Percentiles rank a stretch among this genome's conserved stretches.
Conservation (phyloP, 2,888 invertebrate species). For the Muschampia plurimacula region DNA sequence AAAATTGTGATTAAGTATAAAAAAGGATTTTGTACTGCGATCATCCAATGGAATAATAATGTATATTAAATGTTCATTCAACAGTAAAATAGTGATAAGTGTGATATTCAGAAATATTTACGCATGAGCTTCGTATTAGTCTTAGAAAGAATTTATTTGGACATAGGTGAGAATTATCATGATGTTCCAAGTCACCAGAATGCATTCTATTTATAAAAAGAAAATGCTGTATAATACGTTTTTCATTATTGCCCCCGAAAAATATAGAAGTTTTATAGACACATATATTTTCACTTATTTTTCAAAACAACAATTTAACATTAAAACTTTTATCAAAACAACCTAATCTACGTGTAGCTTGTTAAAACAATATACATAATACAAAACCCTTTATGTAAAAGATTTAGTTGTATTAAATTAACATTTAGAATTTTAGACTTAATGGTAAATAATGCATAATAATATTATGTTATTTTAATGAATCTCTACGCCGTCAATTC, state of each 20-base stretch:
- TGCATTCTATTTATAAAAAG: slow-evolving; percentile 4
- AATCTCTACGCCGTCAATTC: slow-evolving; percentile 85
- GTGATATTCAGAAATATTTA: slow-evolving; percentile 16
- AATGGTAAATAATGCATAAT: slow-evolving; percentile 67
- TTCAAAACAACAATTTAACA: background rate
- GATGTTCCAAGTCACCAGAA: slow-evolving; percentile 42
- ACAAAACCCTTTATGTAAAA: slow-evolving; percentile 11
- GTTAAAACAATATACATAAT: background rate
- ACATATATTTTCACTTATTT: background rate
- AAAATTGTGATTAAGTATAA: background rate
- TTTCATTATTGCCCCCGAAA: background rate
- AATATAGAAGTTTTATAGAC: background rate
- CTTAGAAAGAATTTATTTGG: slow-evolving; percentile 57
- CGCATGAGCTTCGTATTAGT: slow-evolving; percentile 29
- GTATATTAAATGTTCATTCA: background rate
- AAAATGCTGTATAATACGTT: background rate
- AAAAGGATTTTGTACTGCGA: background rate
- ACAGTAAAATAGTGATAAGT: background rate
- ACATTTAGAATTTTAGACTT: slow-evolving; percentile 62
- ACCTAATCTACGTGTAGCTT: background rate
- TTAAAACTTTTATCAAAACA: background rate
- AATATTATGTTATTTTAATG: slow-evolving; percentile 65
- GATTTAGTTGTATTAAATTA: slow-evolving; percentile 37
- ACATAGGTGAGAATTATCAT: slow-evolving; percentile 84
- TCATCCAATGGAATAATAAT: background rate